Conservation (phyloP, 1,140 invertebrate species). For the Formica selysi region DNA sequence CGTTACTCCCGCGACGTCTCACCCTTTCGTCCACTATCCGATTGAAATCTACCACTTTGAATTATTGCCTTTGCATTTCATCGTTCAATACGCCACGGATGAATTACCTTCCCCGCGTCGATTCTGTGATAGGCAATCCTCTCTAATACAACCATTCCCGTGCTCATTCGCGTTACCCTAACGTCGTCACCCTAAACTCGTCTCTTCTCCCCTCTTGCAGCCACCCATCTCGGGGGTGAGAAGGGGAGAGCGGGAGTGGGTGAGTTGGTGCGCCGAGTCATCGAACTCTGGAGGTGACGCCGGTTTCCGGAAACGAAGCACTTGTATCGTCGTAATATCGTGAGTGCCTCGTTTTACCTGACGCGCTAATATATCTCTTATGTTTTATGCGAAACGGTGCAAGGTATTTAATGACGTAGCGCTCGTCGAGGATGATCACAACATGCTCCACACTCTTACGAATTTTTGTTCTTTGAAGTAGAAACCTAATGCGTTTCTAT, state of each 20-base stretch:
- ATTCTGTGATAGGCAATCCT: slow-evolving; percentile 26
- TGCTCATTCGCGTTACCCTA: slow-evolving; percentile 30
- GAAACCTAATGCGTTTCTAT: background rate
- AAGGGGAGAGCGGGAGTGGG: background rate
- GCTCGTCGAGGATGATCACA: background rate
- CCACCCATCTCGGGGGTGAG: background rate
- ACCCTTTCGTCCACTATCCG: background rate
- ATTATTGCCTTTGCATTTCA: slow-evolving; percentile 61
- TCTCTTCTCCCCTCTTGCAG: background rate
- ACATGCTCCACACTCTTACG: background rate
- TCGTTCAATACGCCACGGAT: slow-evolving; percentile 57
- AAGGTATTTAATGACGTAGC: background rate
- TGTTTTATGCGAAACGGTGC: slow-evolving; percentile 4
- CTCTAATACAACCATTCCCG: slow-evolving; percentile 29
- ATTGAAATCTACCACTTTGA: slow-evolving; percentile 59
- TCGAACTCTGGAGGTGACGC: slow-evolving; percentile 44
- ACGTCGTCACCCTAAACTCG: slow-evolving; percentile 44
- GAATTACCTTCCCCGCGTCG: slow-evolving; percentile 39
- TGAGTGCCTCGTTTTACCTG: slow-evolving; percentile 59
- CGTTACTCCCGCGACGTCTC: background rate
- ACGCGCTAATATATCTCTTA: slow-evolving; percentile 4
- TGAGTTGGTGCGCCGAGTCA: slow-evolving; percentile 26
- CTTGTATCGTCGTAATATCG: slow-evolving; percentile 56
- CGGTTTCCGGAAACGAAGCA: slow-evolving; percentile 55
- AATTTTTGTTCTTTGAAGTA: background rate